Evolutionary conservation across 2,113 vertebrate genomes (phyloP), one percentile per base, ranked within the genome.

Genomic region (Chaetops frenatus): DNA sequence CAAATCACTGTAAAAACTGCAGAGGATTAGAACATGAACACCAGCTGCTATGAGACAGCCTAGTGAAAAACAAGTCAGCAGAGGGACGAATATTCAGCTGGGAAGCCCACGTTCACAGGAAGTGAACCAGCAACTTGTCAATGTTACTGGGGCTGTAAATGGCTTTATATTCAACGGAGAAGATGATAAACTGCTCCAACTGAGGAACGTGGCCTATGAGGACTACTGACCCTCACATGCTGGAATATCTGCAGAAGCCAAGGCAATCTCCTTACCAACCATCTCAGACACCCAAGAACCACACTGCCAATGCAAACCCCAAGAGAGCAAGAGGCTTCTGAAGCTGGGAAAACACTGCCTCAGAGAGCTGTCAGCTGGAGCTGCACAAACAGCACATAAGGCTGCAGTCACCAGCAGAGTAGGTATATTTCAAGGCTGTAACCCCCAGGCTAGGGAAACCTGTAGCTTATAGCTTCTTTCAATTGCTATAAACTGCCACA

Each of bases 1-100:
- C 69, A 92, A 94, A 88, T 82, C 40, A 42, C 92, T 93, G 86
- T 42, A 89, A 94, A 96, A 95, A 92, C 92, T 80, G 65, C 88
- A 90, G 89, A 92, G 91, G 56, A 78, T 62, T 16, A 90, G 78
- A 83, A 87, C 23, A 96, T 47, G 86, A 92, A 67, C 64, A 81
- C 36, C 91, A 97, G 93, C 95, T 95, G 91, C 86, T 81, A 12
- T 36, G 84, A 94, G 71, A 91, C 61, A 84, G 74, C 51, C 88
- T 72, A 61, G 57, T 4, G 8, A 81, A 89, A 69, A 51, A 47
- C 76, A 96, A 94, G 64, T 79, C 88, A 89, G 31, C 10, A 42
- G 56, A 78, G 81, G 58, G 50, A 90, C 84, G 85, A 88, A 81
- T 61, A 90, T 6, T 86, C 65, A 79, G 3, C 24, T 45, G 69